Conservation (phyloP, 1,140 invertebrate genomes). For the Papilio polyxenes region DNA sequence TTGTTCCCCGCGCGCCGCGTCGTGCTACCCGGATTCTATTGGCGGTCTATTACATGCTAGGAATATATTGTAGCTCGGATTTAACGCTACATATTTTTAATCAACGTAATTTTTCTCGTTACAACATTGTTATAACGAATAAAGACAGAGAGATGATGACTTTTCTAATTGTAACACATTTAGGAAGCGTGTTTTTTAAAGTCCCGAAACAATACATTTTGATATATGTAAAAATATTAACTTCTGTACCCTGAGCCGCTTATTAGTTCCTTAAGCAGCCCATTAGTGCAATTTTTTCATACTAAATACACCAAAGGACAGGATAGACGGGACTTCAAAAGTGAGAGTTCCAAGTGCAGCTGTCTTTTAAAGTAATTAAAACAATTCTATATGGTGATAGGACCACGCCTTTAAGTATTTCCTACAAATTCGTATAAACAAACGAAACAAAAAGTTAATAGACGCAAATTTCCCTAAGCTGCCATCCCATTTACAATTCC, state of each 20-base stretch:
- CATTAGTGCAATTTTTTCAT: not conserved
- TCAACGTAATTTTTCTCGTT: not conserved
- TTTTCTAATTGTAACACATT: too few relatives aligned
- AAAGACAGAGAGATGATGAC: too few relatives aligned
- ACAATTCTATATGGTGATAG: not conserved
- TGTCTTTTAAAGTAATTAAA: too few relatives aligned
- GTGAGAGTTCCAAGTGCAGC: too few relatives aligned
- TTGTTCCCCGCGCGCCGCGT: constrained; percentile 30
- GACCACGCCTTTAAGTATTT: not conserved
- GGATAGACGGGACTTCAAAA: not conserved
- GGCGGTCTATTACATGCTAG: constrained; percentile 32
- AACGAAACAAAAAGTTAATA: constrained; percentile 18
- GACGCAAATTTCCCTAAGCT: constrained; percentile 15
- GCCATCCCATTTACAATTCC: constrained; percentile 20
- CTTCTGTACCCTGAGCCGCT: too few relatives aligned
- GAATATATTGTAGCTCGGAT: not conserved
- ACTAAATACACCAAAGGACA: not conserved
- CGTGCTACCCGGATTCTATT: constrained; percentile 37
- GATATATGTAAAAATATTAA: too few relatives aligned
- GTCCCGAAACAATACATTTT: too few relatives aligned
- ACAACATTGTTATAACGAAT: not conserved
- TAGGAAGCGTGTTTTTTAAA: too few relatives aligned
- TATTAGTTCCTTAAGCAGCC: not conserved
- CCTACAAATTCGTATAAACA: not conserved
- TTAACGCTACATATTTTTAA: not conserved